Conservation (phyloP, 2,113 vertebrate species). For the Taurulus bubalis region DNA sequence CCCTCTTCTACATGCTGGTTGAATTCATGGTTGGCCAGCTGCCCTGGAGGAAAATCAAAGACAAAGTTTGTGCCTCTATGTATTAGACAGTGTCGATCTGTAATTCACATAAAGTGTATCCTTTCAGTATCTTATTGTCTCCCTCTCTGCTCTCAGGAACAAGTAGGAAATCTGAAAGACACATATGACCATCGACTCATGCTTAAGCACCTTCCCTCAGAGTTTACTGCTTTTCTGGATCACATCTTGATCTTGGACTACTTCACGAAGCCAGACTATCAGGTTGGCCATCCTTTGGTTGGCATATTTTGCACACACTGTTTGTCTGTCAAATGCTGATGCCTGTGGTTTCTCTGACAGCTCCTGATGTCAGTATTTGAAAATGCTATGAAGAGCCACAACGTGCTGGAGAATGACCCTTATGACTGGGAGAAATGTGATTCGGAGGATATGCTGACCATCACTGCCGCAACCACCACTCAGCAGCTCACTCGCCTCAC, state of each 20-base stretch:
- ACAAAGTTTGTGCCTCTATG: conserved; percentile 87
- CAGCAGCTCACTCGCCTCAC: conserved; percentile 96
- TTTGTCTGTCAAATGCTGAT: conserved; percentile 44
- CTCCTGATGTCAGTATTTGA: conserved; percentile 96
- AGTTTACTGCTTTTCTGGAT: conserved; percentile 93
- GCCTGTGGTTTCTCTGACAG: conserved; percentile 76
- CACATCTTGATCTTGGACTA: conserved; percentile 95
- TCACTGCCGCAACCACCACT: conserved; percentile 89
- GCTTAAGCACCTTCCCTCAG: conserved; percentile 96
- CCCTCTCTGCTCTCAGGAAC: conserved; percentile 85
- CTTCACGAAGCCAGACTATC: conserved; percentile 97
- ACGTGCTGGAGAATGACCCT: conserved; percentile 92
- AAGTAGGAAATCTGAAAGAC: conserved; percentile 98
- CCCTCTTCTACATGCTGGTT: conserved; percentile 98
- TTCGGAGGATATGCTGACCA: conserved; percentile 90
- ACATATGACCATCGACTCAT: conserved; percentile 95
- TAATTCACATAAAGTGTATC: neutral
- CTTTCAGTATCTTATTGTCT: neutral
- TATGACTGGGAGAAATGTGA: conserved; percentile 98
- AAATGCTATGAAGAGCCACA: conserved; percentile 93
- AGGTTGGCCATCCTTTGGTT: conserved; percentile 81
- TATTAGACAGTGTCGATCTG: neutral
- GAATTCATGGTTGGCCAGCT: conserved; percentile 97
- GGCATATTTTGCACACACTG: neutral
- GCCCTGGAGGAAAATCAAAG: conserved; percentile 99